Conservation (phyloP, 1,140 invertebrate species). For the Steinernema feltiae region DNA sequence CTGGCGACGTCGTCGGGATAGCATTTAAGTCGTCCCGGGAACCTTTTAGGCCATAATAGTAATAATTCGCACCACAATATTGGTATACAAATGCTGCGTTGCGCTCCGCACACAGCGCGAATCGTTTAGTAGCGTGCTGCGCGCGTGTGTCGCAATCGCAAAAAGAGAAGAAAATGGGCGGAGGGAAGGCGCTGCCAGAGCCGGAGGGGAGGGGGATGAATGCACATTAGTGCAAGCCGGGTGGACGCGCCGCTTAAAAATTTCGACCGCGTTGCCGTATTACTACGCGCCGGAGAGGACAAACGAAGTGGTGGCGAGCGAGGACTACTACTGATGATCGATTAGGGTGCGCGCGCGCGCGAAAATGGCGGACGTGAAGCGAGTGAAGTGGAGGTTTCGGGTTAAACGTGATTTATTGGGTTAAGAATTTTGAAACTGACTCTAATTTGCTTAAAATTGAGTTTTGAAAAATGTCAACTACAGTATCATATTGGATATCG, state of each 20-base stretch:
- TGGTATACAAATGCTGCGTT: neutral
- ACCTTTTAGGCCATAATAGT: neutral
- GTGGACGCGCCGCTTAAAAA: slow-evolving; percentile 12
- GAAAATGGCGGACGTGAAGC: neutral
- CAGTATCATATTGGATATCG: too few relatives aligned
- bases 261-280: neutral
- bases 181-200: neutral
- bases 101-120: neutral
- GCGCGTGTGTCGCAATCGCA: neutral
- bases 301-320: neutral
- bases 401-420: neutral
- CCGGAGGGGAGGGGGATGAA: neutral
- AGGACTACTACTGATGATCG: neutral
- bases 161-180: neutral
- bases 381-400: slow-evolving; percentile 1
- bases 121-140: too few relatives aligned
- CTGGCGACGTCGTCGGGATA: neutral
- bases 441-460: neutral
- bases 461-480: too few relatives aligned
- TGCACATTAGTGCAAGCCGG: slow-evolving; percentile 14
- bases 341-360: neutral
- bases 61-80: neutral
- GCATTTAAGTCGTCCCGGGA: neutral
- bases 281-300: neutral
- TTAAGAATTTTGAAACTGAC: neutral